A percentile compares a stretch with the other conserved stretches of the same genome.
phyloP scores from a whole-genome alignment of 1,140 invertebrate genomes.

The Papilio machaon region DNA sequence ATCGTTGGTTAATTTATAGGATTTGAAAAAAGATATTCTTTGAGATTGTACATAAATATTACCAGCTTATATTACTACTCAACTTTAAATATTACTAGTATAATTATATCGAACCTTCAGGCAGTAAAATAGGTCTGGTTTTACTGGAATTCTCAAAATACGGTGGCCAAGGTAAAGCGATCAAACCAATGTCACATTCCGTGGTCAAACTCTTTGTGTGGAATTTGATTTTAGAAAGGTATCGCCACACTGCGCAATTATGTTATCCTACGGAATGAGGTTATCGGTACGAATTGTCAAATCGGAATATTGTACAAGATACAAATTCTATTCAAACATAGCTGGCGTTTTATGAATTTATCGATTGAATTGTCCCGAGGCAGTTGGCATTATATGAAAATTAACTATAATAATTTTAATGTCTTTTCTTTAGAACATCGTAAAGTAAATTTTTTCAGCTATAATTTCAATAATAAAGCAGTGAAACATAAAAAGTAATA shows the following conservation, averaged over 20 bases:
- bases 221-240: slow-evolving; percentile 4
- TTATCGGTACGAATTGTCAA: slow-evolving; percentile 6
- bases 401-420: background rate
- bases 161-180: background rate
- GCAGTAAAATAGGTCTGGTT: background rate
- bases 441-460: too few species aligned
- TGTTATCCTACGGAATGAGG: background rate
- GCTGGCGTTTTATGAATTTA: background rate
- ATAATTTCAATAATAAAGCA: background rate
- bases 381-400: background rate
- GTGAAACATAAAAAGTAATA: background rate
- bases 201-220: background rate
- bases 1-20: too few species aligned
- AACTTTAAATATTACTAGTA: background rate
- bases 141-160: background rate
- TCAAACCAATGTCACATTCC: background rate
- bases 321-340: background rate
- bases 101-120: background rate
- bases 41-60: too few species aligned
- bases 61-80: background rate
- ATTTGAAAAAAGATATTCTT: too few species aligned
- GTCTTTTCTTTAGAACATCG: too few species aligned
- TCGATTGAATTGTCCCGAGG: background rate
- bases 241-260: background rate
- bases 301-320: slow-evolving; percentile 1